Base-by-base conservation (phyloP, 2,888 invertebrate species). In the Lysandra bellargus region DNA sequence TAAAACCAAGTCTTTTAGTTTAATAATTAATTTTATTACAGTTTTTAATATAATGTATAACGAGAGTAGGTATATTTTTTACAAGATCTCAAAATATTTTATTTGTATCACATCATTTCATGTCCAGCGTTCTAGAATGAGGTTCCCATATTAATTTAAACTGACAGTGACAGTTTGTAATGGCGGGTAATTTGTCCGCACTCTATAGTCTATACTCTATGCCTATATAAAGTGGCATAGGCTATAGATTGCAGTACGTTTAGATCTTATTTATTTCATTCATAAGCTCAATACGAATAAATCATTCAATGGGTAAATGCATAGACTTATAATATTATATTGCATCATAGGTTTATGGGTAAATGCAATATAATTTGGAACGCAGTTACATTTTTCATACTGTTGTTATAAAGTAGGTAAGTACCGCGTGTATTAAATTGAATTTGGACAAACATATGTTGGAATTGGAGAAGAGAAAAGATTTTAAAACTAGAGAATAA, bases 101-200 rank as follows among this genome's bases (percentile, higher is more conserved):
- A 82, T 82, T 81, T 82, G 83, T 83, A 87, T 80, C 76, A 49
- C 81, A 81, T 82, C 85, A 85, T 88, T 87, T 87, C 88, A 83
- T 81, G 85, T 86, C 44, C 75, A 84, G 88, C 89, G 90, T 91
- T 89, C 91, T 91, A 87, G 86, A 79, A 81, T 82, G 83, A 84
- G 86, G 91, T 93, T 93, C 93, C 92, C 93, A 93, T 93, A 93
- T 92, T 92, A 92, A 92, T 93, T 91, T 88, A 87, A 85, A 85
- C 88, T 88, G 88, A 88, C 87, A 85, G 87, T 91, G 92, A 91
- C 93, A 93, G 88, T 84, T 85, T 82, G 85, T 93, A 92, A 93
- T 91, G 92, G 84, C 80, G 83, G 57, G 82, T 90, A 83, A 92
- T 92, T 92, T 91, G 89, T 92, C 88, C 87, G 85, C 72, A 76